Conservation (phyloP, 2,113 vertebrate genomes). For the Bettongia penicillata region DNA sequence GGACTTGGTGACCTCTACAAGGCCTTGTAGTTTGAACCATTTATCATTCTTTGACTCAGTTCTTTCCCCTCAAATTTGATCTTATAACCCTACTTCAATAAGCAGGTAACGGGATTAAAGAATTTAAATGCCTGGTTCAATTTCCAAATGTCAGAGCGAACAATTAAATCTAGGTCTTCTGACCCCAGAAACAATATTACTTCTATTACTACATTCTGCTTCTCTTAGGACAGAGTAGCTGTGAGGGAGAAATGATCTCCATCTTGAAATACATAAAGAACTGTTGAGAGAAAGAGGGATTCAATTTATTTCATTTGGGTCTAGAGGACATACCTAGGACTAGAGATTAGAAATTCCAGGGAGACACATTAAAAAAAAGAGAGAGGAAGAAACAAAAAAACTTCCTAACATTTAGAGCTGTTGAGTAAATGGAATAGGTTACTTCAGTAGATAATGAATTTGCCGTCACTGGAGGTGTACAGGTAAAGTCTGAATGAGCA, state of each 20-base stretch:
- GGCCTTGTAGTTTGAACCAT: neutral
- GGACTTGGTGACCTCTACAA: neutral
- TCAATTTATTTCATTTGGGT: neutral
- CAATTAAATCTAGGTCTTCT: neutral
- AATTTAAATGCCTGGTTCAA: neutral
- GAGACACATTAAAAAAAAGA: accelerated
- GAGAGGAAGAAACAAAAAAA: neutral
- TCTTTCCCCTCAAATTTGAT: neutral
- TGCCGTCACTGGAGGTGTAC: neutral
- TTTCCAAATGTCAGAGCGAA: neutral
- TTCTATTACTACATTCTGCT: neutral
- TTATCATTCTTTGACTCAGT: neutral
- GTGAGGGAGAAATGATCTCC: neutral
- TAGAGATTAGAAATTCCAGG: neutral
- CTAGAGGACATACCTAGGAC: neutral
- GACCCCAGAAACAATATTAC: neutral
- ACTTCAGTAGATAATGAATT: neutral
- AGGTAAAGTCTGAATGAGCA: neutral
- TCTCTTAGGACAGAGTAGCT: neutral
- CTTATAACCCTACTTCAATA: too few species aligned
- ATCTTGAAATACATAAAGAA: neutral
- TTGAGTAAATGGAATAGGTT: neutral
- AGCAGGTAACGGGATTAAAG: neutral
- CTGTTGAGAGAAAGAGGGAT: neutral
- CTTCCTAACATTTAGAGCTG: neutral